These are phyloP conservation scores for Willisornis vidua DNA, from an alignment of 2,113 vertebrate species.

Conservation along the genomic window DNA sequence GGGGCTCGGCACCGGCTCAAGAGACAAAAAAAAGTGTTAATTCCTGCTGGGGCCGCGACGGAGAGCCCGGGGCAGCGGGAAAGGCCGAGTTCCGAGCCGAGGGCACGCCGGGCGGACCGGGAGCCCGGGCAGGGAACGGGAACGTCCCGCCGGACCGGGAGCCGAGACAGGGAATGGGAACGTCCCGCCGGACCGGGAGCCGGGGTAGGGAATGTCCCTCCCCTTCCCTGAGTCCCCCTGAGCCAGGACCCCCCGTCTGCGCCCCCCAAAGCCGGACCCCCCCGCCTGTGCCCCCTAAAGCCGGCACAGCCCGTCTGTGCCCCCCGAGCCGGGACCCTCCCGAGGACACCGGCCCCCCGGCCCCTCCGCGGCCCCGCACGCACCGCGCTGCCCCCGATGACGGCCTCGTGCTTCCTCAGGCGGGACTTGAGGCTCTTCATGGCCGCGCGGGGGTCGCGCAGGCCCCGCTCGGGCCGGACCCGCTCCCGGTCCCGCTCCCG, in stretches of 20 bases:
- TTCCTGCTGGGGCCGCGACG: background rate
- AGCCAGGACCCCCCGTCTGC: no score
- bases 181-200: no score
- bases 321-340: no score
- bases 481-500: no score
- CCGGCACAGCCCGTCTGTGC: background rate
- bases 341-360: no score
- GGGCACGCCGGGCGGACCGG: background rate
- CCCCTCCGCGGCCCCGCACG: background rate
- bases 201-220: background rate
- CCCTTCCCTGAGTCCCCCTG: background rate
- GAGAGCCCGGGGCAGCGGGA: background rate
- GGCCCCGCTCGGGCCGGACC: no score
- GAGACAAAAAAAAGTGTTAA: background rate
- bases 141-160: no score
- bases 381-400: slow-evolving; percentile 69
- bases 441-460: no score
- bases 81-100: background rate
- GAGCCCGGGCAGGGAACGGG: background rate
- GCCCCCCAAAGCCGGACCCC: no score
- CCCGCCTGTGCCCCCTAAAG: accelerated
- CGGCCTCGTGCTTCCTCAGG: slow-evolving; percentile 88
- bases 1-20: background rate
- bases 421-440: background rate
- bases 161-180: no score